Conservation (phyloP, 2,888 invertebrate species). For the Eupithecia exiguata region DNA sequence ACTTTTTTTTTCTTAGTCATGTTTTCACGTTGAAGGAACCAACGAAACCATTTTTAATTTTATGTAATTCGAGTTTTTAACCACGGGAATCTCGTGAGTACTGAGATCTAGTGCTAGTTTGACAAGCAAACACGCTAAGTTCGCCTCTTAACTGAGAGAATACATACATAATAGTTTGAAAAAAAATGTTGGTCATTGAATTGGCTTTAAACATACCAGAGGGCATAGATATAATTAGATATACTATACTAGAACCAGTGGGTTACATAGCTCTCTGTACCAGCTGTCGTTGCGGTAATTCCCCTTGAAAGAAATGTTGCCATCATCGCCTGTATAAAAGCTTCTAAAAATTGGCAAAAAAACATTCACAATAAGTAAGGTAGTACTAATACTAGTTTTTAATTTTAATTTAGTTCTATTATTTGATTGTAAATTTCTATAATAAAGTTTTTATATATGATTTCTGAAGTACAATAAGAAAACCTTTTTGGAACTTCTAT, state of each 20-base stretch:
- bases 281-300: constrained; percentile 10
- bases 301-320: constrained; percentile 17
- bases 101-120: too few species aligned
- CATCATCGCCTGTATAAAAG: not conserved
- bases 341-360: not conserved
- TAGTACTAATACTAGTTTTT: too few species aligned
- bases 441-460: not conserved
- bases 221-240: too few species aligned
- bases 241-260: not conserved
- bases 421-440: too few species aligned
- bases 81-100: too few species aligned
- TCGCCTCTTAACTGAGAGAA: not conserved
- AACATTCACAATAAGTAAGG: not conserved
- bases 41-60: too few species aligned
- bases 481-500: not conserved
- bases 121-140: too few species aligned
- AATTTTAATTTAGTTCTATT: too few species aligned
- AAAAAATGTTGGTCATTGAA: not conserved
- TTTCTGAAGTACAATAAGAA: not conserved
- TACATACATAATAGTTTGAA: too few species aligned
- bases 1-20: too few species aligned
- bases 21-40: too few species aligned
- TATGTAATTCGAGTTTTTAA: too few species aligned
- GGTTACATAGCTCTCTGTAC: not conserved
- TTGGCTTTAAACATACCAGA: not conserved